Percentiles rank a stretch among this genome's conserved stretches.
Evolutionary conservation across 2,888 invertebrate genomes (phyloP).

Genomic region (Hirudinaria manillensis): DNA sequence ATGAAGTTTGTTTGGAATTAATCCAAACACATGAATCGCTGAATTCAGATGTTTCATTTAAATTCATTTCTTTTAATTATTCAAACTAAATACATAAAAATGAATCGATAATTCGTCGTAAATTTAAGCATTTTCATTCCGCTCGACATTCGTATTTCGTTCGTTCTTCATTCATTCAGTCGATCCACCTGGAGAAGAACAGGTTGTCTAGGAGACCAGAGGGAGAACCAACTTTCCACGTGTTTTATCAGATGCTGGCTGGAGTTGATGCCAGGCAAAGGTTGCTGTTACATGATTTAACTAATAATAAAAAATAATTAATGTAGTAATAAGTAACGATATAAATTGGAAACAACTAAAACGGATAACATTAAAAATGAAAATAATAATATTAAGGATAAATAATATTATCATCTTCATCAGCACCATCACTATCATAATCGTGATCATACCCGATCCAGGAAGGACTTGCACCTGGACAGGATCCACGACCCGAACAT

Average conservation of each 20-base stretch:
- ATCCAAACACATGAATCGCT: background rate
- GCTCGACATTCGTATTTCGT: no score
- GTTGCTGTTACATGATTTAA: background rate
- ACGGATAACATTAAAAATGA: background rate
- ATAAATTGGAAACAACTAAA: no score
- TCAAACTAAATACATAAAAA: no score
- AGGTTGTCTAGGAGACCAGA: slow-evolving; percentile 24
- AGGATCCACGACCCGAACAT: slow-evolving; percentile 23
- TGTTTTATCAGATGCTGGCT: slow-evolving; percentile 32
- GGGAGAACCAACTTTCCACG: slow-evolving; percentile 32
- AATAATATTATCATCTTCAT: background rate
- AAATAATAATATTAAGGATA: background rate
- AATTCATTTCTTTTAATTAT: no score
- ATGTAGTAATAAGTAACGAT: no score
- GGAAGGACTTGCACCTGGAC: slow-evolving; percentile 20
- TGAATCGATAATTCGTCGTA: no score
- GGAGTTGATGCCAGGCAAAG: slow-evolving; percentile 27
- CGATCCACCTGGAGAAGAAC: slow-evolving; percentile 4
- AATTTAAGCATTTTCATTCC: no score
- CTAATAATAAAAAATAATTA: no score
- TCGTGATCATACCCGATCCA: background rate
- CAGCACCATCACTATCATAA: background rate
- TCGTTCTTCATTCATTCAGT: background rate
- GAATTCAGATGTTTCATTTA: no score
- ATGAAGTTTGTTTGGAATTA: background rate